Conservation (phyloP, 1,140 invertebrate species). For the Neomicropteryx cornuta region DNA sequence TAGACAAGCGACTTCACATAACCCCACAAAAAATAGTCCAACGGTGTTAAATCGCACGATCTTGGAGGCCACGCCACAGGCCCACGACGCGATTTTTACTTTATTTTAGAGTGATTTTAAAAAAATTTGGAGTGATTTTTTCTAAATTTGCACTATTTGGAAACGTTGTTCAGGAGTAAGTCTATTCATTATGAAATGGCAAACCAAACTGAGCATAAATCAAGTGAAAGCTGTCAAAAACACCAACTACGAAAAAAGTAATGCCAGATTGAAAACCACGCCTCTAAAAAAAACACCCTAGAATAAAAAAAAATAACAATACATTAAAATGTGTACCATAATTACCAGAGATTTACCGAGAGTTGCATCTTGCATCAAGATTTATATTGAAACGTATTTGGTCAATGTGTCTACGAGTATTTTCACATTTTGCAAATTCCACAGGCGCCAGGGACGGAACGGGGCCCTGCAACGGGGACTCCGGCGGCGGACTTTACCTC, state of each 20-base stretch:
- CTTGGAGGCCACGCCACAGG: too few relatives aligned
- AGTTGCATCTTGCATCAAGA: neutral
- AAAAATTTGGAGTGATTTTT: too few relatives aligned
- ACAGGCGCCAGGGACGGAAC: slow-evolving; percentile 35
- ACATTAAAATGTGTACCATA: neutral
- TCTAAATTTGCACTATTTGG: too few relatives aligned
- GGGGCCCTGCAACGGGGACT: slow-evolving; percentile 47
- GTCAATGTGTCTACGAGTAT: neutral
- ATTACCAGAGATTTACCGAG: neutral
- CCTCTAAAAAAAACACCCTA: neutral
- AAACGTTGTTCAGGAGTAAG: too few relatives aligned
- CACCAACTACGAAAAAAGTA: neutral
- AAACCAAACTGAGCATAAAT: too few relatives aligned
- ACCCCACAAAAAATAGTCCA: too few relatives aligned
- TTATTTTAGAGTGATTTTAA: too few relatives aligned
- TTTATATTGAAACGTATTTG: neutral
- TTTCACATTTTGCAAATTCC: slow-evolving; percentile 8
- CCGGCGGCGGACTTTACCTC: slow-evolving; percentile 44
- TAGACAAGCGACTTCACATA: too few relatives aligned
- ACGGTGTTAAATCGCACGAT: too few relatives aligned
- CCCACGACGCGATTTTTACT: too few relatives aligned
- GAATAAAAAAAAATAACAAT: neutral
- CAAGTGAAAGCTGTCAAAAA: too few relatives aligned
- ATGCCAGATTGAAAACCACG: neutral
- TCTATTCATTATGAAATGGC: too few relatives aligned